These are phyloP conservation scores for Podilymbus podiceps DNA, from an alignment of 2,113 vertebrate genomes.

Conservation along the genomic window DNA sequence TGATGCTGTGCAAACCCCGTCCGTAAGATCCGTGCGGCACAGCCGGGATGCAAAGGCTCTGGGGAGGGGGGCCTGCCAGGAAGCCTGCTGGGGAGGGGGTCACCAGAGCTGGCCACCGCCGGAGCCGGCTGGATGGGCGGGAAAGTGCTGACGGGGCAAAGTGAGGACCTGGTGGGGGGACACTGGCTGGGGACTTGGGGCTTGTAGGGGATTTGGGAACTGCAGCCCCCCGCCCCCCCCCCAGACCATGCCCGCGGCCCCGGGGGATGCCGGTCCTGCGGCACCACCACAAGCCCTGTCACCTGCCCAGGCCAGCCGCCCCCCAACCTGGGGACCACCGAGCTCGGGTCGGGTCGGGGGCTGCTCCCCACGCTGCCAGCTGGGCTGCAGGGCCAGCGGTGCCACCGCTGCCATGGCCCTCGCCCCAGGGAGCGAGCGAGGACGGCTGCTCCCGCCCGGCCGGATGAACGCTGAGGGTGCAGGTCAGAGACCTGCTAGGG, in stretches of 20 bases:
- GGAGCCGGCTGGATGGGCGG: background rate
- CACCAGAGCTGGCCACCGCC: background rate
- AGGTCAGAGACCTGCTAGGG: background rate
- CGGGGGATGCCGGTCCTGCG: background rate
- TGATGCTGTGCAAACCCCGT: background rate
- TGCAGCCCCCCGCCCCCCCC: fast-evolving
- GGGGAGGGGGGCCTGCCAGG: background rate
- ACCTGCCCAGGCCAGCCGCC: background rate
- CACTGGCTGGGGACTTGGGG: too few species aligned
- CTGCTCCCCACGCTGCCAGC: background rate
- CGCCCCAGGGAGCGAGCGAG: background rate
- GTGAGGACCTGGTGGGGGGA: background rate
- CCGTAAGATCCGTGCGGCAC: background rate
- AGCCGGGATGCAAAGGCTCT: fast-evolving
- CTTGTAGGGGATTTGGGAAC: background rate
- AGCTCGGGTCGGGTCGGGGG: background rate
- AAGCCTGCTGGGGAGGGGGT: too few species aligned
- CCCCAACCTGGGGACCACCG: background rate
- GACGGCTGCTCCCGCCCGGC: background rate
- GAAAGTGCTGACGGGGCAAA: background rate
- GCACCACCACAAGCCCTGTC: background rate
- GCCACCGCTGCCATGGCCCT: background rate
- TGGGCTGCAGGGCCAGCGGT: background rate
- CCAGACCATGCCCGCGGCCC: background rate
- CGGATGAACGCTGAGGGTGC: fast-evolving